These are phyloP conservation scores for Brienomyrus brachyistius DNA, from an alignment of 2,113 vertebrate genomes.

Conservation along the genomic window DNA sequence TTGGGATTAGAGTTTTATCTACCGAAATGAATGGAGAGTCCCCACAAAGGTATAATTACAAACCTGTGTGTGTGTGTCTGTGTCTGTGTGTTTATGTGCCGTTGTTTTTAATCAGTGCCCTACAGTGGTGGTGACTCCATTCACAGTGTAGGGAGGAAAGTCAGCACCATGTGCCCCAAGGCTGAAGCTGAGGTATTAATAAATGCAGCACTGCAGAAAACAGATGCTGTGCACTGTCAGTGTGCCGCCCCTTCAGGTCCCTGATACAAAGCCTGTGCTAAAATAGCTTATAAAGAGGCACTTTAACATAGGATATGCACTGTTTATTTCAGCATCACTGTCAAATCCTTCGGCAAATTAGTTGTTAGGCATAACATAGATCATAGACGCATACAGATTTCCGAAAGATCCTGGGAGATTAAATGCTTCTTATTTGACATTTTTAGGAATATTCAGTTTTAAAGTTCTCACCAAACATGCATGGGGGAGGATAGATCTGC, in stretches of 20 bases:
- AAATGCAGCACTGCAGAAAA: not conserved
- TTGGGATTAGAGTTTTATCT: too few species aligned
- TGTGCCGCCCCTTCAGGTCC: not conserved
- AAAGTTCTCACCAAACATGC: not conserved
- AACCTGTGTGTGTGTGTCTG: not conserved
- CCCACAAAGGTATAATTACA: not conserved
- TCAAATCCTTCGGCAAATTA: not conserved
- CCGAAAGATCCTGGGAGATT: not conserved
- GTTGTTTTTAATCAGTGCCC: not conserved
- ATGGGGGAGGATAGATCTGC: not conserved
- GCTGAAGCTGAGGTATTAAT: conserved; percentile 1
- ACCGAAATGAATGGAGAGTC: not conserved
- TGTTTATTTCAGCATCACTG: not conserved
- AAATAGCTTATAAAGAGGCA: not conserved
- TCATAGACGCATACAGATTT: not conserved
- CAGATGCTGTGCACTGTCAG: not conserved
- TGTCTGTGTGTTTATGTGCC: not conserved
- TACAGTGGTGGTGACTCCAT: not conserved
- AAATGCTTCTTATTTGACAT: not conserved
- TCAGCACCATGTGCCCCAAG: not conserved
- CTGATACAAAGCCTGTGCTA: not conserved
- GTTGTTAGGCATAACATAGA: not conserved
- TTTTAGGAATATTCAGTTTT: not conserved
- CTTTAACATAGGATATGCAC: not conserved
- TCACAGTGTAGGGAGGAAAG: not conserved